A percentile compares a stretch with the other conserved stretches of the same genome.
phyloP scores from a whole-genome alignment of 2,888 invertebrate species.

The Flabesymbios commensalis region DNA sequence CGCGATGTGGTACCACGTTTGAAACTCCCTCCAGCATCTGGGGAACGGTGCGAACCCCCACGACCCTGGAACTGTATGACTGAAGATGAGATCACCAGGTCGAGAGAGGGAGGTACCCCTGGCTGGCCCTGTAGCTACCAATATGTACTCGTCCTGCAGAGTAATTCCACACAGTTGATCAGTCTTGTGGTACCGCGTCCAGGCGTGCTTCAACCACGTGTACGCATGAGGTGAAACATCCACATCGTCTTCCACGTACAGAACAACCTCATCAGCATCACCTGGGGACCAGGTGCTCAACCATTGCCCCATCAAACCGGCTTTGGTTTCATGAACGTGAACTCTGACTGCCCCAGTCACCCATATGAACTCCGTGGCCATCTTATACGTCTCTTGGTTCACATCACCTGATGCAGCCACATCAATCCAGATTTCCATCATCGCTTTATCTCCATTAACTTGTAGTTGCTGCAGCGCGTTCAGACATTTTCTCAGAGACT shows the following conservation, averaged over 20 bases:
- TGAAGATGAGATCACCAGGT: constrained; percentile 1
- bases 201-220: constrained; percentile 15
- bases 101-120: background rate
- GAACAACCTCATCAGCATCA: constrained; percentile 11
- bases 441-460: constrained; percentile 11
- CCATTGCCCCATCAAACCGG: constrained; percentile 29
- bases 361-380: constrained; percentile 16
- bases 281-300: constrained; percentile 22
- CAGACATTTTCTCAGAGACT: constrained; percentile 18
- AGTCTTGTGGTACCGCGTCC: background rate
- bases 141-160: constrained; percentile 22
- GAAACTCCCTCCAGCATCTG: constrained; percentile 13
- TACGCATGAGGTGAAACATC: constrained; percentile 16
- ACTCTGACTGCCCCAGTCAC: constrained; percentile 6
- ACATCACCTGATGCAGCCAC: constrained; percentile 4
- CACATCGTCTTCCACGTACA: constrained; percentile 29
- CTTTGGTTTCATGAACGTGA: constrained; percentile 23
- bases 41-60: constrained; percentile 26
- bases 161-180: constrained; percentile 12
- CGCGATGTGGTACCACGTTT: constrained; percentile 9
- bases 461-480: constrained; percentile 3
- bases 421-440: constrained; percentile 30
- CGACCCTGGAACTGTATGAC: constrained; percentile 20
- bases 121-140: constrained; percentile 7
- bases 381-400: constrained; percentile 10